Percentiles rank a stretch among this genome's conserved stretches.
phyloP scores from a whole-genome alignment of 2,888 invertebrate species.

The Ennomos erosarius region DNA sequence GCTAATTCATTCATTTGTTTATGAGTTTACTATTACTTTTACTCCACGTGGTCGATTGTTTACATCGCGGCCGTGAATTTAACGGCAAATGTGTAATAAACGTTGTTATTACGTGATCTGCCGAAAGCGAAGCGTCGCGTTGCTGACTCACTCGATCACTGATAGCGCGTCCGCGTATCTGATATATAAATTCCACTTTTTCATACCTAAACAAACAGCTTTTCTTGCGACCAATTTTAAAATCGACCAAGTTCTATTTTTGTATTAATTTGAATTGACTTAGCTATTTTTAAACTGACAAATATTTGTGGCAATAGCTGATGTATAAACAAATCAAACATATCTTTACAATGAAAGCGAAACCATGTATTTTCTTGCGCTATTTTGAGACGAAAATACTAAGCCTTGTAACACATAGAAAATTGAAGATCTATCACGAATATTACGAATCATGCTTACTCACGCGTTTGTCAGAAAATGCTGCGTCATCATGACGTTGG shows the following conservation, averaged over 20 bases:
- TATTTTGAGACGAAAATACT: background rate
- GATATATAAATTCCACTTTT: constrained; percentile 17
- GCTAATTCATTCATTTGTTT: constrained; percentile 81
- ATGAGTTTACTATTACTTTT: constrained; percentile 78
- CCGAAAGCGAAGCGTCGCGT: constrained; percentile 43
- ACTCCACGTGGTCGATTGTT: constrained; percentile 79
- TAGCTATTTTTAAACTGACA: background rate
- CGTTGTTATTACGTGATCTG: constrained; percentile 60
- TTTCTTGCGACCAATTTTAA: background rate
- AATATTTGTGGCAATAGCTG: background rate
- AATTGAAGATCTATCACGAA: constrained; percentile 11
- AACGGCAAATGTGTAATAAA: constrained; percentile 72
- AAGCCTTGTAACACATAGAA: constrained; percentile 7
- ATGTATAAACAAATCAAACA: no score
- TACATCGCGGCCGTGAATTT: constrained; percentile 66
- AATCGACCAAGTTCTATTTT: constrained; percentile 4
- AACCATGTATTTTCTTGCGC: no score
- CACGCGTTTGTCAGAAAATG: constrained; percentile 28
- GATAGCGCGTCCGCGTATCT: constrained; percentile 46
- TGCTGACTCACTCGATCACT: constrained; percentile 45
- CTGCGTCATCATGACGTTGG: constrained; percentile 37
- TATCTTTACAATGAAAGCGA: no score
- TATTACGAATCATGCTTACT: constrained; percentile 26
- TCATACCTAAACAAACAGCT: constrained; percentile 20
- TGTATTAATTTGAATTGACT: background rate